Conservation (phyloP, 2,888 invertebrate species). For the Drosophila multiciliata region DNA sequence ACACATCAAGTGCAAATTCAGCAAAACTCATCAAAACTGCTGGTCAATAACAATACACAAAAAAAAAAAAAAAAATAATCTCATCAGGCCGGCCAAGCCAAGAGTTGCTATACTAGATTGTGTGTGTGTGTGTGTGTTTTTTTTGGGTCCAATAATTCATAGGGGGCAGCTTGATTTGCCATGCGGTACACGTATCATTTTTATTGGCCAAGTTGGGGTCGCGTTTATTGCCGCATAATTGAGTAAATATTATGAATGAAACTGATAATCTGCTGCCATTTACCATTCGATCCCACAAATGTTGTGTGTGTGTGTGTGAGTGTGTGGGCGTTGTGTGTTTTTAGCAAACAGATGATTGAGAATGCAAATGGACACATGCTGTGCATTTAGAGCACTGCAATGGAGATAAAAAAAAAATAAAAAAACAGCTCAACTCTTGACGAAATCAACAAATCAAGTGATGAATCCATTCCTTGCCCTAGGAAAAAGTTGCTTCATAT, state of each 20-base stretch:
- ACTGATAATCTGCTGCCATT: conserved; percentile 64
- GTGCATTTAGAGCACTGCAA: conserved; percentile 29
- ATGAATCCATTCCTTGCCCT: conserved; percentile 7
- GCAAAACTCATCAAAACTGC: conserved; percentile 34
- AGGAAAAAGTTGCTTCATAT: background rate
- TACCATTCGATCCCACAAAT: conserved; percentile 53
- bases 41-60: conserved; percentile 33
- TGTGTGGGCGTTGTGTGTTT: conserved; percentile 3
- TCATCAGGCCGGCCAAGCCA: conserved; percentile 6
- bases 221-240: conserved; percentile 73
- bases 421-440: background rate
- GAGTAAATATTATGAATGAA: conserved; percentile 73
- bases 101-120: conserved; percentile 9
- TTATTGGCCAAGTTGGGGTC: conserved; percentile 68
- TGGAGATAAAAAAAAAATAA: background rate
- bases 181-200: conserved; percentile 67
- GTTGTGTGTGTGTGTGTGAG: conserved; percentile 8
- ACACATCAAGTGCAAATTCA: conserved; percentile 30
- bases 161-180: conserved; percentile 46
- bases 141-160: conserved; percentile 3
- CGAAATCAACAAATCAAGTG: conserved; percentile 30
- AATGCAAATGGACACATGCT: conserved; percentile 56
- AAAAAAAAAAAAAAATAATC: background rate
- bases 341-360: conserved; percentile 45
- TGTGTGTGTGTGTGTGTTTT: background rate